Percentiles rank a stretch among this genome's conserved stretches.
These are phyloP conservation scores for Nesidiocoris tenuis DNA, from an alignment of 2,888 invertebrate genomes.

Conservation along the genomic window DNA sequence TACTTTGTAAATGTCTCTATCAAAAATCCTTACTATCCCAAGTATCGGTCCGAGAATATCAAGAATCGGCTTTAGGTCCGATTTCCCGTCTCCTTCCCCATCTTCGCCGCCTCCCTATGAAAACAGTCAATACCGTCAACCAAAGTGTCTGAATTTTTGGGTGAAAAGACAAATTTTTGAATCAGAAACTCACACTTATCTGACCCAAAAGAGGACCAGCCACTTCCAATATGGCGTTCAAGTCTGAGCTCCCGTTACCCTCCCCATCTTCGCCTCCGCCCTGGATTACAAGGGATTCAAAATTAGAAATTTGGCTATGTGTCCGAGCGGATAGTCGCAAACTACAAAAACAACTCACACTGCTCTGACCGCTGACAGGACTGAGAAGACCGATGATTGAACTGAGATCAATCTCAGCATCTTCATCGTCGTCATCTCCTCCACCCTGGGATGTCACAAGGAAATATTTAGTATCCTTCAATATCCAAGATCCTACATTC, in stretches of 20 bases:
- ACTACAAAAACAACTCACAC: constrained; percentile 21
- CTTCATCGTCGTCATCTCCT: constrained; percentile 42
- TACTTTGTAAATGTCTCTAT: too few relatives aligned
- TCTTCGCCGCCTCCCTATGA: background rate
- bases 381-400: constrained; percentile 50
- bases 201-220: constrained; percentile 16
- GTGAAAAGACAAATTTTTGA: background rate
- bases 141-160: background rate
- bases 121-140: background rate
- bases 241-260: constrained; percentile 20
- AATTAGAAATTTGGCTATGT: too few relatives aligned
- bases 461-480: too few relatives aligned
- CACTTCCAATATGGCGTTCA: constrained; percentile 7
- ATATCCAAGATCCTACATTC: too few relatives aligned
- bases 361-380: constrained; percentile 43
- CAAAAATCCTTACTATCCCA: background rate
- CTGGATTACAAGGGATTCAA: too few relatives aligned
- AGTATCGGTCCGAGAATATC: background rate
- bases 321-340: too few relatives aligned
- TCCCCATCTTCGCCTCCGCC: constrained; percentile 25
- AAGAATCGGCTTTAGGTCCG: background rate
- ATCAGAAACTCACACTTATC: constrained; percentile 12
- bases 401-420: constrained; percentile 46
- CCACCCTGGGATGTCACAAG: too few relatives aligned
- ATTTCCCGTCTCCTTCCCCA: background rate